Evolutionary conservation across 1,140 invertebrate genomes (phyloP), one percentile per base, ranked within the genome.

Genomic region (Bradysia coprophila): DNA sequence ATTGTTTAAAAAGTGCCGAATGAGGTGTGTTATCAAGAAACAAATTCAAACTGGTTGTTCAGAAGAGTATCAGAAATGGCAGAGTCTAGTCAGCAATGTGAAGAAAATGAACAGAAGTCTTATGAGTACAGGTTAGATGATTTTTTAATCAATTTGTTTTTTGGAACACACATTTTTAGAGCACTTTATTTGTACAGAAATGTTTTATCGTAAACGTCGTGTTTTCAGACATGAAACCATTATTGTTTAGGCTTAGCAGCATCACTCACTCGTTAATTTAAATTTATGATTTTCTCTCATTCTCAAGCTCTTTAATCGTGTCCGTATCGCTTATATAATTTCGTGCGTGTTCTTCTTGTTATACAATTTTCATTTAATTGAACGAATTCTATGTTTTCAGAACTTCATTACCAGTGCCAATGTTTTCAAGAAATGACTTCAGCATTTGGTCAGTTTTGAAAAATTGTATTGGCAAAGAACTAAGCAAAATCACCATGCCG

Each of bases 401-500:
- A 65, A 75, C 69, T 50, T 65, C 71, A 46, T 73, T 94, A 50
- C 89, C 90, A 55, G 82, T 79, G 50, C 75, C 78, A 45, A 89
- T 90, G 74, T 82, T 86, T 57, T 81, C 81, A 51, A 70, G 81
- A 43, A 80, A 78, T 60, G 87, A 95, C 64, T 84, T 91, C 64
- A 92, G 86, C 61, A 74, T 95, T 40, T 95, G 90, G 87, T 89
- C 87, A 43, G 86, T 94, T 47, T 65, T 96, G 48, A 91, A 90
- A 65, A 85, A 88, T 59, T 91, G 87, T 54, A 82, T 96, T 51
- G 89, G 91, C 49, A 94, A 94, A 69, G 92, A 96, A 61, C 67
- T 97, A 39, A 92, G 88, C 51, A 94, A 95, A 66, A 93, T 96
- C 52, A 90, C 91, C 8, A 95, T 97, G 90, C 93, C 93, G 21